Conservation (phyloP, 2,888 invertebrate species). For the Ennomos fuscantarius region DNA sequence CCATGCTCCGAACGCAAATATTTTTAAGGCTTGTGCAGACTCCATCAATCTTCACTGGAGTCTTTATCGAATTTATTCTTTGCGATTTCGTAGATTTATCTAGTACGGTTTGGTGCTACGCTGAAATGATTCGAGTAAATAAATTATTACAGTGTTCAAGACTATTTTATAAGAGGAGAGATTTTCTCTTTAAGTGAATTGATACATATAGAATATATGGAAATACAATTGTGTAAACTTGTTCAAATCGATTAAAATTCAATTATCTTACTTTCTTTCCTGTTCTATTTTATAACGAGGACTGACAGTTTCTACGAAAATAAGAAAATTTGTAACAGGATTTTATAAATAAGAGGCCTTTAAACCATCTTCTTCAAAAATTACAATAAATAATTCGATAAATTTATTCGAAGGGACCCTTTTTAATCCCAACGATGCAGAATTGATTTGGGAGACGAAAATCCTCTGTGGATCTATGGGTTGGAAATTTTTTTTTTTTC, state of each 20-base stretch:
- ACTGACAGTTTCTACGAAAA: too few relatives aligned
- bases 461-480: constrained; percentile 52
- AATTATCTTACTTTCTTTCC: neutral
- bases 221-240: too few relatives aligned
- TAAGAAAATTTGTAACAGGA: constrained; percentile 2
- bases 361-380: constrained; percentile 49
- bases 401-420: constrained; percentile 63
- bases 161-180: too few relatives aligned
- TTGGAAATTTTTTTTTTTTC: constrained; percentile 29
- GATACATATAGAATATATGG: neutral
- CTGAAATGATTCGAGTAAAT: constrained; percentile 2
- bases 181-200: neutral
- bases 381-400: constrained; percentile 59
- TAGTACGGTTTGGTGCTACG: constrained; percentile 1
- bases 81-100: constrained; percentile 18
- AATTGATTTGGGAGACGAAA: constrained; percentile 62
- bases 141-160: too few relatives aligned
- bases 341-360: constrained; percentile 16
- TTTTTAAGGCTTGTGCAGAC: constrained; percentile 54
- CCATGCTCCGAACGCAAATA: constrained; percentile 69
- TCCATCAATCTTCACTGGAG: constrained; percentile 39
- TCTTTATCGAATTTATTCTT: constrained; percentile 39
- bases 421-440: constrained; percentile 69
- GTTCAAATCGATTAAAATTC: too few relatives aligned
- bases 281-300: neutral